A percentile compares a stretch with the other conserved stretches of the same genome.
These are phyloP conservation scores for Etheostoma cragini DNA, from an alignment of 2,113 vertebrate species.

Conservation along the genomic window DNA sequence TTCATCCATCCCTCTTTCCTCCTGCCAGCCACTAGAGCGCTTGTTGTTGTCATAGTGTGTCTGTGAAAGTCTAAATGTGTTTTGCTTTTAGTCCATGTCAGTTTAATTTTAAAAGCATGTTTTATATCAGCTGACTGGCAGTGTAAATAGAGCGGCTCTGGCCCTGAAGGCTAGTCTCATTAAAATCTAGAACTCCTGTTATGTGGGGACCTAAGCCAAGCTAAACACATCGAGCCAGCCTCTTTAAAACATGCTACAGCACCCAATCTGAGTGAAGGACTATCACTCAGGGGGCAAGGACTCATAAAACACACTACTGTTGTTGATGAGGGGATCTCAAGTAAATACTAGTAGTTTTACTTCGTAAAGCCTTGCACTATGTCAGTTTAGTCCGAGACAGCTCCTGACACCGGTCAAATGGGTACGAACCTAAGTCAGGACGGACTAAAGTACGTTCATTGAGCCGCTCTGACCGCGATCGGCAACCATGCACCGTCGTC, in stretches of 20 bases:
- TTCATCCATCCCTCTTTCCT: constrained; percentile 33
- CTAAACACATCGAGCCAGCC: constrained; percentile 37
- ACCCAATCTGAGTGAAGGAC: background rate
- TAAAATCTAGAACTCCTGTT: constrained; percentile 53
- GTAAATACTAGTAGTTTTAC: background rate
- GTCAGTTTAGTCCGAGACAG: background rate
- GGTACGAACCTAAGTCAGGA: background rate
- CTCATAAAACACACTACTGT: constrained; percentile 4
- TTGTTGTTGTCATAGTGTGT: constrained; percentile 26
- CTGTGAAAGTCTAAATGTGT: constrained; percentile 54
- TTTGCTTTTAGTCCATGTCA: constrained; percentile 31
- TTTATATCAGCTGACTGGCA: constrained; percentile 45
- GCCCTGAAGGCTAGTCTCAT: constrained; percentile 54
- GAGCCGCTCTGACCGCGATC: too few species aligned
- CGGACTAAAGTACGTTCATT: background rate
- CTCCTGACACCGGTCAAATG: constrained; percentile 21
- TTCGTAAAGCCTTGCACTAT: background rate
- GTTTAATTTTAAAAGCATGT: constrained; percentile 56
- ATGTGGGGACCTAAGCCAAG: constrained; percentile 42
- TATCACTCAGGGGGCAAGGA: background rate
- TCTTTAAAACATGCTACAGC: constrained; percentile 43
- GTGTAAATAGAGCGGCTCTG: constrained; percentile 26
- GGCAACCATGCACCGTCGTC: too few species aligned
- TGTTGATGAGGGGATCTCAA: constrained; percentile 28
- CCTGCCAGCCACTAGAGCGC: constrained; percentile 4